A percentile compares a stretch with the other conserved stretches of the same genome.
phyloP scores from a whole-genome alignment of 2,888 invertebrate genomes.

The Hydriomena furcata region DNA sequence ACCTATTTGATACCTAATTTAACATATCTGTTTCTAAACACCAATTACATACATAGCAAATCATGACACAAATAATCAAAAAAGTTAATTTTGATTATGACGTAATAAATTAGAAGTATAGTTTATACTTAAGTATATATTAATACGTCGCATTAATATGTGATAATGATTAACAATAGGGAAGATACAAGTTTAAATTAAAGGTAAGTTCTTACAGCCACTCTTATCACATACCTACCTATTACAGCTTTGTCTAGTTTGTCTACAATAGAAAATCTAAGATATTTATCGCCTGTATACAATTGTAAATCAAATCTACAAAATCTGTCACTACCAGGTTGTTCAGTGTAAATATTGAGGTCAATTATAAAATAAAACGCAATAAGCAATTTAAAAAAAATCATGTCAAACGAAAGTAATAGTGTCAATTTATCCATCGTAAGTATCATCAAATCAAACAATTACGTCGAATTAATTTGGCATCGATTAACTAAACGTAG shows the following conservation, averaged over 20 bases:
- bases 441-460: slow-evolving; percentile 36
- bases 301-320: slow-evolving; percentile 71
- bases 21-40: slow-evolving; percentile 43
- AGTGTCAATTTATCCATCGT: slow-evolving; percentile 12
- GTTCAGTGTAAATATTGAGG: slow-evolving; percentile 52
- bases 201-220: slow-evolving; percentile 75
- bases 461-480: slow-evolving; percentile 69
- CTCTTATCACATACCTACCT: slow-evolving; percentile 74
- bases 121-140: slow-evolving; percentile 44
- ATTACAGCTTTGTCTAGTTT: slow-evolving; percentile 73
- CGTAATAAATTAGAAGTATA: slow-evolving; percentile 37
- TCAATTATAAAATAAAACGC: slow-evolving; percentile 59
- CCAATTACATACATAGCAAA: slow-evolving; percentile 56
- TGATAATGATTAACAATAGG: slow-evolving; percentile 50
- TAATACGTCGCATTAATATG: slow-evolving; percentile 28
- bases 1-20: slow-evolving; percentile 73
- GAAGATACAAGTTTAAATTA: slow-evolving; percentile 64
- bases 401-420: slow-evolving; percentile 35
- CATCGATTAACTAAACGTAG: slow-evolving; percentile 73
- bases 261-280: slow-evolving; percentile 82
- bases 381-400: slow-evolving; percentile 48
- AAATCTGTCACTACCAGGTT: slow-evolving; percentile 59
- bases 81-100: slow-evolving; percentile 40
- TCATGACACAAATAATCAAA: slow-evolving; percentile 38
- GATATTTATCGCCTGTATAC: slow-evolving; percentile 72